Percentiles rank a stretch among this genome's conserved stretches.
Evolutionary conservation across 2,113 vertebrate genomes (phyloP).

Genomic region (Oreotrochilus melanogaster): DNA sequence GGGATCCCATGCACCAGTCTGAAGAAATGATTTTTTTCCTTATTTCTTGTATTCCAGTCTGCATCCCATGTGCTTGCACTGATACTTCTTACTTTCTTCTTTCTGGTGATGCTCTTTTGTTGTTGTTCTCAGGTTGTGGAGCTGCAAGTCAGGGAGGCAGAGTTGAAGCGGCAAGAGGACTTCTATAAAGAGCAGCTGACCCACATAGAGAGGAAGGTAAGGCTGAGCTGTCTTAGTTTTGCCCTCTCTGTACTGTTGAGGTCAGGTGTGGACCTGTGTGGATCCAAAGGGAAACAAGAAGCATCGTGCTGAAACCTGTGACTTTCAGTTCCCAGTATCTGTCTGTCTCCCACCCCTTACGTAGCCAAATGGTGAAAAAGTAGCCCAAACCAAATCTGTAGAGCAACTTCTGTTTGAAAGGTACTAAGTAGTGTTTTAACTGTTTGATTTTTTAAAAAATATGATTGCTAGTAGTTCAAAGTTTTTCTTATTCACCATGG

Average conservation of each 20-base stretch:
- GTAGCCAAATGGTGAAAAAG: neutral
- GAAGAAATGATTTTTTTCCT: neutral
- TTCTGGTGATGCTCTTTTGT: neutral
- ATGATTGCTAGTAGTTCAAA: neutral
- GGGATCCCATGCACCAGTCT: neutral
- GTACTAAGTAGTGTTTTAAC: slow-evolving; percentile 28
- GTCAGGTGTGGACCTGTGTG: accelerated
- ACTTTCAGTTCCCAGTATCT: neutral
- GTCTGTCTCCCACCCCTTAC: neutral
- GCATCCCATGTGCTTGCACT: neutral
- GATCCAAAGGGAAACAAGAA: neutral
- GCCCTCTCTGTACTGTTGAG: neutral
- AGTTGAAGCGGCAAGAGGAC: slow-evolving; percentile 79
- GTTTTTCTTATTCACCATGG: neutral
- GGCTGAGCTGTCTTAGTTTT: neutral
- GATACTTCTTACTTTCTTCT: neutral
- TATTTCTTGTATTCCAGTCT: neutral
- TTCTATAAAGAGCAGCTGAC: slow-evolving; percentile 91
- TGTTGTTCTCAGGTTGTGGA: slow-evolving; percentile 79
- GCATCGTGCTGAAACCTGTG: neutral
- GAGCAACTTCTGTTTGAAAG: slow-evolving; percentile 17
- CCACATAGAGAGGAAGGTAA: slow-evolving; percentile 90
- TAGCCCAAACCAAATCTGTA: neutral
- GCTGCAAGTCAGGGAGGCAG: slow-evolving; percentile 84
- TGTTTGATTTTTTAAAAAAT: neutral